These are phyloP conservation scores for Melanargia galathea DNA, from an alignment of 2,888 invertebrate species.

Conservation along the genomic window DNA sequence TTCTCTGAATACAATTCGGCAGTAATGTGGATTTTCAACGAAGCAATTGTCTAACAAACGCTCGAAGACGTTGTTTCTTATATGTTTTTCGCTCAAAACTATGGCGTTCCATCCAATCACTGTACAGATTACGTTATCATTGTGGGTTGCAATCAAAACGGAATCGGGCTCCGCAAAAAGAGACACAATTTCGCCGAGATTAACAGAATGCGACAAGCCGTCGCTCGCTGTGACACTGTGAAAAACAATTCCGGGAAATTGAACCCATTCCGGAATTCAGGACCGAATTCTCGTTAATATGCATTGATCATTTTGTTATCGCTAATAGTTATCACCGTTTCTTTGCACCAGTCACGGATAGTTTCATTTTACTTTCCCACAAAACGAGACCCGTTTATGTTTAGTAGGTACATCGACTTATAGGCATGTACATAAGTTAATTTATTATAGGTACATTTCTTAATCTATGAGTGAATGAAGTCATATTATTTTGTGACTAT, in stretches of 20 bases:
- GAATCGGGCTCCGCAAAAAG: slow-evolving; percentile 52
- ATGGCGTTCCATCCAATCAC: slow-evolving; percentile 32
- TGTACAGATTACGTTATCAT: slow-evolving; percentile 44
- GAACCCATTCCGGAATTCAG: slow-evolving; percentile 4
- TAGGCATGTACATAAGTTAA: no score
- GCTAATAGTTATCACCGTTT: no score
- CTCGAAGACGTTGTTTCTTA: neutral
- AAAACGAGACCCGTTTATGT: no score
- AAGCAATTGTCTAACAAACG: neutral
- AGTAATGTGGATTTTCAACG: no score
- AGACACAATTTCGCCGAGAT: slow-evolving; percentile 56
- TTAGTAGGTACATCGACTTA: no score
- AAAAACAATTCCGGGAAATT: slow-evolving; percentile 34
- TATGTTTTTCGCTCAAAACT: slow-evolving; percentile 10
- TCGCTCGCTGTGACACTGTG: slow-evolving; percentile 49
- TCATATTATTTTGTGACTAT: no score
- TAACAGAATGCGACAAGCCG: slow-evolving; percentile 55
- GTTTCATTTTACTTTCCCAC: neutral
- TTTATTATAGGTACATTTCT: no score
- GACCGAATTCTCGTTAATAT: slow-evolving; percentile 8
- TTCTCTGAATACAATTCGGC: no score
- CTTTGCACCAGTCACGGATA: neutral
- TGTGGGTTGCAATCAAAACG: slow-evolving; percentile 47
- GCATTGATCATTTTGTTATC: slow-evolving; percentile 15
- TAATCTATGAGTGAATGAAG: no score